These are phyloP conservation scores for Leuciscus idus DNA, from an alignment of 2,113 vertebrate genomes.

Conservation along the genomic window DNA sequence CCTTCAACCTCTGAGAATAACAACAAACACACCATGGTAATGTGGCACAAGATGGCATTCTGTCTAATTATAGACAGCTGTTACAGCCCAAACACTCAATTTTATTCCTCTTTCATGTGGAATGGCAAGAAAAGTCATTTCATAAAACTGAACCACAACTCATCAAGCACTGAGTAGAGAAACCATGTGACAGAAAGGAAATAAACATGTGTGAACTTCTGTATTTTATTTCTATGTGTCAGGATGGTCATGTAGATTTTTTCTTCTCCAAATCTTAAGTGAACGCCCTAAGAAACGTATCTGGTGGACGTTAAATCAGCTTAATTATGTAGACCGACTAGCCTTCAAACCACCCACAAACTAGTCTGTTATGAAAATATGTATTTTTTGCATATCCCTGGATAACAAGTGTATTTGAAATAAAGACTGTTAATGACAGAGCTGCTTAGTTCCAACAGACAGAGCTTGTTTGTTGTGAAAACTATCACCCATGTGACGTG, in stretches of 20 bases:
- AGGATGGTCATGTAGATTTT: background rate
- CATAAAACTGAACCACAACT: constrained; percentile 1
- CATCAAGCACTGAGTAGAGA: background rate
- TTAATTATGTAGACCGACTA: background rate
- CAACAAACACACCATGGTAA: constrained; percentile 30
- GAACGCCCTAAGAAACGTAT: background rate
- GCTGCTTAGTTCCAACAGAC: background rate
- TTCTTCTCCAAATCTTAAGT: background rate
- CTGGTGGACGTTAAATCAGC: background rate
- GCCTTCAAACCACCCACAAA: background rate
- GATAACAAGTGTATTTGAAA: background rate
- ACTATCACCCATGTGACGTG: constrained; percentile 31
- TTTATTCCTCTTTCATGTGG: background rate
- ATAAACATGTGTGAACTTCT: background rate
- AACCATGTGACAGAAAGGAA: constrained; percentile 16
- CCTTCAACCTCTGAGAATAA: constrained; percentile 87
- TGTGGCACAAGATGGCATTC: background rate
- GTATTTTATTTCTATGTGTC: background rate
- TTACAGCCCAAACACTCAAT: background rate
- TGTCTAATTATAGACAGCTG: background rate
- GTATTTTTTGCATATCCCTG: background rate
- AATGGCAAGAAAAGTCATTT: background rate
- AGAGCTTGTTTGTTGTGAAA: constrained; percentile 51
- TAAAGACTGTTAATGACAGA: background rate
- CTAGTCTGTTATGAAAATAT: background rate